Base-by-base conservation (phyloP, 2,888 invertebrate species). In the Drosophila helvetica region DNA sequence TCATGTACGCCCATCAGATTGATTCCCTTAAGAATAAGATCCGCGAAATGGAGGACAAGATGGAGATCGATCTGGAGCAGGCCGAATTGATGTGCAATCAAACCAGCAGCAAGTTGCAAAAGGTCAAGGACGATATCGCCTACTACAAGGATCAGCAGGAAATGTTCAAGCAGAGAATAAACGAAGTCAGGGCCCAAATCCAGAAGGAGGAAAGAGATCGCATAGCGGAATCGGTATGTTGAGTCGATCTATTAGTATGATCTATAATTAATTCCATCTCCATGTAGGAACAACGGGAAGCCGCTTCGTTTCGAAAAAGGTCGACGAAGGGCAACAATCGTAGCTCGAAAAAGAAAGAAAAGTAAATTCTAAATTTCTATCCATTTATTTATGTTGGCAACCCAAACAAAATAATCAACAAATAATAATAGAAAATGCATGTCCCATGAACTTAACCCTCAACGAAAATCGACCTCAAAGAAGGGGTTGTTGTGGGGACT, bases 381-480 rank as follows among this genome's bases (percentile, higher is more conserved):
- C 63, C 56, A 53, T 45, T 52, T 58, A 64, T 64, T 58, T 80
- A 67, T 75, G 81, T 84, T 80, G 79, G 79, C 77, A 81, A 85
- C 68, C 77, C 50, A 64, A 85, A 79, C 79, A 81, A 80, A 68
- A 55, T 57, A 74, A 59, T 57, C 61, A 56, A 53, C n/a, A 52
- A 42, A 64, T 54, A 47, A 38, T n/a, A 27, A 52, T 63, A 17
- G 52, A 25, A 66, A 60, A 61, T 50, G 27, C 60, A 63, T 5
- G 22, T 22, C 22, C 3, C 22, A 22, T 53, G 61, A 75, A 51
- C 56, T 63, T 53, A 53, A 65, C 59, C 75, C 60, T 58, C 51
- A 55, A 72, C 64, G 48, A 55, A 48, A 61, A 45, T 55, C 52
- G 19, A 60, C 17, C 38, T 46, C 38, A 45, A 45, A 27, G 22